A percentile compares a stretch with the other conserved stretches of the same genome.
Evolutionary conservation across 2,888 invertebrate species (phyloP).

Genomic region (Lordiphosa fenestrarum): DNA sequence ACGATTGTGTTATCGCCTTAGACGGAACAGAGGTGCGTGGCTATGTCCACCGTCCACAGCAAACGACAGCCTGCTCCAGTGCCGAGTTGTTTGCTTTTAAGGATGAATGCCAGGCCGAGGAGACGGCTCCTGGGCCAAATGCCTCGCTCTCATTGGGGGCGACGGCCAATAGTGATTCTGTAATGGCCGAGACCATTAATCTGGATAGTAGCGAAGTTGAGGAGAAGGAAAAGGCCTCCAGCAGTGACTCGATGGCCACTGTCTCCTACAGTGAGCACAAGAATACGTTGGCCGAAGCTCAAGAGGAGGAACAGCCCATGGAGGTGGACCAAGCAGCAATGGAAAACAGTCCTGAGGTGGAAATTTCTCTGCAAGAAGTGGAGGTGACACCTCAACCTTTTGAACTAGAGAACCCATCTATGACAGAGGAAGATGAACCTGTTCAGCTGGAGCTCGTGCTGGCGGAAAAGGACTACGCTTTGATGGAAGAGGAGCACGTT

Average conservation of each 20-base stretch:
- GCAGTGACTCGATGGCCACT: constrained; percentile 32
- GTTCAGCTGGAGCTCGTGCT: too few species aligned
- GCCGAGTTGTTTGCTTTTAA: constrained; percentile 57
- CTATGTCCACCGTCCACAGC: constrained; percentile 43
- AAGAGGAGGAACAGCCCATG: not conserved
- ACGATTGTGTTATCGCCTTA: constrained; percentile 60
- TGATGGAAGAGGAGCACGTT: too few species aligned
- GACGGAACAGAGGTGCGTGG: constrained; percentile 59
- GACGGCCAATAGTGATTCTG: constrained; percentile 57
- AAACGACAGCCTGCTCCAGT: constrained; percentile 34
- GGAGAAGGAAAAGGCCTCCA: constrained; percentile 6
- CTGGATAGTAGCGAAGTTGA: constrained; percentile 39
- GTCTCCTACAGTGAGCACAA: constrained; percentile 28
- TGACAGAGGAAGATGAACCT: too few species aligned
- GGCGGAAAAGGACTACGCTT: too few species aligned
- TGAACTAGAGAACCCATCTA: too few species aligned
- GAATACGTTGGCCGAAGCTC: constrained; percentile 1
- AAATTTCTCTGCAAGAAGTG: not conserved
- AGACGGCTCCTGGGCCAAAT: not conserved
- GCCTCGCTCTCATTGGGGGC: constrained; percentile 40
- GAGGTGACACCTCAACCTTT: not conserved
- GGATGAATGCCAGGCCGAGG: constrained; percentile 19
- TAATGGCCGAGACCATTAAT: constrained; percentile 40
- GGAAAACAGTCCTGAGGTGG: not conserved
- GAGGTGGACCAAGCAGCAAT: not conserved